A percentile compares a stretch with the other conserved stretches of the same genome.
Evolutionary conservation across 2,113 vertebrate genomes (phyloP).

Genomic region (Takifugu bimaculatus): DNA sequence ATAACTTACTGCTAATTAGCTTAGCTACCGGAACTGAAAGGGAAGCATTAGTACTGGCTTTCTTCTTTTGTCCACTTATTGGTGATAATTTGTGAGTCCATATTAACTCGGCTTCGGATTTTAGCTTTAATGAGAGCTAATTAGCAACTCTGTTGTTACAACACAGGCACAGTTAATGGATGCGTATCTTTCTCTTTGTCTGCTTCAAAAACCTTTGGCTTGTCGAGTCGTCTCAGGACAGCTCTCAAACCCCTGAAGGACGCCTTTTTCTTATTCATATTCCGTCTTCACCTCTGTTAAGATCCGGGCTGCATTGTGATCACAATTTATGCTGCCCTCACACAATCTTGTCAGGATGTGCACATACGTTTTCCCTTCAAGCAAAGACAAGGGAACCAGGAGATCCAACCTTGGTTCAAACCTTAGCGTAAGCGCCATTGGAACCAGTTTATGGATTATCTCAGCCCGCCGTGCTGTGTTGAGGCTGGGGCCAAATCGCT

Average conservation of each 20-base stretch:
- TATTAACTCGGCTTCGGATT: too few species aligned
- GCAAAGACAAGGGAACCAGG: slow-evolving; percentile 9
- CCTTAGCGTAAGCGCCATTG: slow-evolving; percentile 6
- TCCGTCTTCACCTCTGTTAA: slow-evolving; percentile 31
- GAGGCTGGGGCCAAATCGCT: slow-evolving; percentile 25
- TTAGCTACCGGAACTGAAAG: too few species aligned
- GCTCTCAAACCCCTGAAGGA: neutral
- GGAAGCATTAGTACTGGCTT: too few species aligned
- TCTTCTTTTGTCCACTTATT: too few species aligned
- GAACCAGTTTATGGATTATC: neutral
- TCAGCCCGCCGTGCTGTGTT: slow-evolving; percentile 2
- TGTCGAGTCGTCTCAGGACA: neutral
- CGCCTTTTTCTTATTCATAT: slow-evolving; percentile 30
- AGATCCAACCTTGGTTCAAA: slow-evolving; percentile 5
- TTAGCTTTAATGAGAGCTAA: too few species aligned
- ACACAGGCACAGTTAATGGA: too few species aligned
- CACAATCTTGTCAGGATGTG: slow-evolving; percentile 43
- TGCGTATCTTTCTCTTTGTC: too few species aligned
- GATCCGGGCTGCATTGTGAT: slow-evolving; percentile 40
- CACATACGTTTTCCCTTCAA: slow-evolving; percentile 42
- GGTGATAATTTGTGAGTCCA: too few species aligned
- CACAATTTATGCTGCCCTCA: slow-evolving; percentile 52
- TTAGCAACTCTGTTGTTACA: too few species aligned
- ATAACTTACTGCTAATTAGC: too few species aligned
- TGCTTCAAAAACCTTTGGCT: neutral